Percentiles rank a stretch among this genome's conserved stretches.
Evolutionary conservation across 1,140 invertebrate species (phyloP).

Genomic region (fruit fly (Drosophila melanogaster)): Release_6_plus_ISO1_MT NC_004354.4:8475501-8476000

Average conservation of each 20-base stretch:
- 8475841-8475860: constrained; percentile 60
- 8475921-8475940: constrained; percentile 8
- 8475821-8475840: constrained; percentile 15
- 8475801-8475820: not conserved
- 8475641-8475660: constrained; percentile 58
- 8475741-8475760: constrained; percentile 41
- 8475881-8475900: constrained; percentile 55
- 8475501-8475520: constrained; percentile 68
- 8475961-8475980: constrained; percentile 1
- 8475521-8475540: not conserved
- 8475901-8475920: constrained; percentile 19
- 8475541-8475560: constrained; percentile 21
- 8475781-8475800: not conserved
- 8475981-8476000: constrained; percentile 30
- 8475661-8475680: constrained; percentile 54
- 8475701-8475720: constrained; percentile 68
- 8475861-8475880: constrained; percentile 38
- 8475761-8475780: constrained; percentile 12
- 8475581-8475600: too few species aligned
- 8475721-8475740: constrained; percentile 52
- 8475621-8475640: constrained; percentile 21
- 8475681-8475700: constrained; percentile 36
- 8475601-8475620: constrained; percentile 7
- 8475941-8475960: constrained; percentile 1
- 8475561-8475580: not conserved